Evolutionary conservation across 2,797 vertebrate genomes (phyloP).

Genomic region (Oreortyx pictus): DNA sequence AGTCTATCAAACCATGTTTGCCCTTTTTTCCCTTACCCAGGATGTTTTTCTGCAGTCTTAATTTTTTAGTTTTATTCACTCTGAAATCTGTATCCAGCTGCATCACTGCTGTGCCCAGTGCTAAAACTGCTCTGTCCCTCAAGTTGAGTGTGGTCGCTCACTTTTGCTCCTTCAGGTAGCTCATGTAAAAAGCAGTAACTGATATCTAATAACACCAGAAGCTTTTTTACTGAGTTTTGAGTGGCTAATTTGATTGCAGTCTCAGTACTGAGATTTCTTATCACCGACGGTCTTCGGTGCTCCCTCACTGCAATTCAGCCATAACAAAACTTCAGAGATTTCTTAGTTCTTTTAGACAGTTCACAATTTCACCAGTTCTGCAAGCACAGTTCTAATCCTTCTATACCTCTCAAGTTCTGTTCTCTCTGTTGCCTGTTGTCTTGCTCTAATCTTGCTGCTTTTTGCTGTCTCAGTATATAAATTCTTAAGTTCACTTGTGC

Average conservation of each 20-base stretch:
- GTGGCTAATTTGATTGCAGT: not conserved
- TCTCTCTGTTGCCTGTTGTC: not conserved
- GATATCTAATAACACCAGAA: not conserved
- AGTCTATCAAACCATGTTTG: not conserved
- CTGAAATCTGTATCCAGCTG: not conserved
- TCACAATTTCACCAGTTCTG: not conserved
- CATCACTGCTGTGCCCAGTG: not conserved
- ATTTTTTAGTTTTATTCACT: not conserved
- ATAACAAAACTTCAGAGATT: not conserved
- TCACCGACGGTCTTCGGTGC: not conserved
- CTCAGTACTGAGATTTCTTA: not conserved
- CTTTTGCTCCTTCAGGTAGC: not conserved
- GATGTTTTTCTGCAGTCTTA: not conserved
- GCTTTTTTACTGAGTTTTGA: not conserved
- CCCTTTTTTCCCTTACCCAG: not conserved
- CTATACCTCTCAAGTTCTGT: not conserved
- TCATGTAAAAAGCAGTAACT: not conserved
- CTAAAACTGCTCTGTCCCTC: not conserved
- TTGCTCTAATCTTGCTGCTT: not conserved
- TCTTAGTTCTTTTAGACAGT: not conserved
- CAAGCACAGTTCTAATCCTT: not conserved
- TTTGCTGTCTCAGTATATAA: not conserved
- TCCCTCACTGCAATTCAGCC: not conserved
- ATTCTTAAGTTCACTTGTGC: not conserved
- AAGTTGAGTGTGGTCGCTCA: not conserved